These are phyloP conservation scores for Laspeyria flexula DNA, from an alignment of 2,888 invertebrate genomes.

Conservation along the genomic window DNA sequence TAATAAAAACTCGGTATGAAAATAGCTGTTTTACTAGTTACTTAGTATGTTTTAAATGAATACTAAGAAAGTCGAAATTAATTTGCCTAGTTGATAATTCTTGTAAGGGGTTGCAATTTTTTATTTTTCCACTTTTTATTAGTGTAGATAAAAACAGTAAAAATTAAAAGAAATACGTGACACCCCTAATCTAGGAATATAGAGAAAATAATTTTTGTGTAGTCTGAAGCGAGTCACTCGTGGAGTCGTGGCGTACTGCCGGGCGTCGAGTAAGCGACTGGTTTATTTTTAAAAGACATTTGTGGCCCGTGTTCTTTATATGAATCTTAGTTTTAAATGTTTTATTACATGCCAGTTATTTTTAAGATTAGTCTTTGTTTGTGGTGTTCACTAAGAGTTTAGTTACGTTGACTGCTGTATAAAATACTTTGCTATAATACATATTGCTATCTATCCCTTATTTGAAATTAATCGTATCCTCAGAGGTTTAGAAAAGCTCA, in stretches of 20 bases:
- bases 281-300: conserved; percentile 45
- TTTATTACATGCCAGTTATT: conserved; percentile 30
- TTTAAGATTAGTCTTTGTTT: conserved; percentile 25
- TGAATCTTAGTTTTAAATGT: conserved; percentile 29
- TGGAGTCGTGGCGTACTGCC: background rate
- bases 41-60: no score
- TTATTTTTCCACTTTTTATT: no score
- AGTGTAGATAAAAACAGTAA: background rate
- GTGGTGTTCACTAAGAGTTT: conserved; percentile 9
- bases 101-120: no score
- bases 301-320: conserved; percentile 30
- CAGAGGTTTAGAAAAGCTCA: no score
- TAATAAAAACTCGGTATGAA: no score
- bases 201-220: conserved; percentile 55
- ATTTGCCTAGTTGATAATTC: no score
- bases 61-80: no score
- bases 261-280: conserved; percentile 21
- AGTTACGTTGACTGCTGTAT: background rate
- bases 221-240: conserved; percentile 39
- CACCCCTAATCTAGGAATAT: conserved; percentile 52
- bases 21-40: no score
- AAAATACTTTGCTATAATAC: no score
- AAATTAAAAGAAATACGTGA: conserved; percentile 6
- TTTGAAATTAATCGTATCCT: no score
- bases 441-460: no score